Evolutionary conservation across 1,140 invertebrate genomes (phyloP).

Genomic region (Euura lappo): DNA sequence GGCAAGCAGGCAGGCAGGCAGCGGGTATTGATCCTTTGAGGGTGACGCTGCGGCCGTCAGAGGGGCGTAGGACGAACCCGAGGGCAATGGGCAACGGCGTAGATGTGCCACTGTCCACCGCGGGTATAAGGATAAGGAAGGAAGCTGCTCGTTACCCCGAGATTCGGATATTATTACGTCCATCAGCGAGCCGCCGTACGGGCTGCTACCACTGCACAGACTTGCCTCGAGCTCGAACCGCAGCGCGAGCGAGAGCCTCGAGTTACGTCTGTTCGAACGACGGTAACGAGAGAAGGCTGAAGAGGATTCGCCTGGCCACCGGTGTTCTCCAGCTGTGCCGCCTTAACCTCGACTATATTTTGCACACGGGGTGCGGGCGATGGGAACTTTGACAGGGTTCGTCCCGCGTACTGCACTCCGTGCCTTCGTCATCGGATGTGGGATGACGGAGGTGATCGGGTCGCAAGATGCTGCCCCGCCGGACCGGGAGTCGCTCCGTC

Average conservation of each 20-base stretch:
- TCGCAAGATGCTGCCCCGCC: neutral
- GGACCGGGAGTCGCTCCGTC: neutral
- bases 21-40: constrained; percentile 6
- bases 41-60: constrained; percentile 2
- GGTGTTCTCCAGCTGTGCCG: too few species aligned
- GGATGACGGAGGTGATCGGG: neutral
- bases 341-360: too few species aligned
- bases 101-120: too few species aligned
- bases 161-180: neutral
- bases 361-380: too few species aligned
- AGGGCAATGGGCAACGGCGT: neutral
- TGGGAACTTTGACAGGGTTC: too few species aligned
- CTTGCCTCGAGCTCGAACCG: neutral
- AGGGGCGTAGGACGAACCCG: constrained; percentile 2
- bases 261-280: too few species aligned
- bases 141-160: neutral
- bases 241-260: neutral
- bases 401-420: too few species aligned
- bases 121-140: neutral
- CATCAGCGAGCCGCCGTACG: neutral
- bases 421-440: neutral
- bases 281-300: too few species aligned
- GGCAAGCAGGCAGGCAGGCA: neutral
- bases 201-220: neutral
- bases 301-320: too few species aligned